Conservation (phyloP, 2,797 vertebrate species). For the Acrossocheilus fasciatus region DNA sequence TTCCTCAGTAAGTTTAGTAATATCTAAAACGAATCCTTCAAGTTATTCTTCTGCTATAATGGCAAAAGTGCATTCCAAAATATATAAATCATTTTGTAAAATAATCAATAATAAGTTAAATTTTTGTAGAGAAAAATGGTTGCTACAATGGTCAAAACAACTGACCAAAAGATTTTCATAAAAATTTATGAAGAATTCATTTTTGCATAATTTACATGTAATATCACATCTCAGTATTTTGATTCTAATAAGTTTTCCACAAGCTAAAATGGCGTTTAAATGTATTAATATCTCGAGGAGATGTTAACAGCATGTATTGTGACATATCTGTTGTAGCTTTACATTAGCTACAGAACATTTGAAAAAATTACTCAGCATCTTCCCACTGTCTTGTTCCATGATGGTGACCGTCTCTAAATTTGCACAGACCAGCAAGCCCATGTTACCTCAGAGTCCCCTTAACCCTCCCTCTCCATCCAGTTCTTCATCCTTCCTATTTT, state of each 20-base stretch:
- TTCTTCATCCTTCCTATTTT: slow-evolving; percentile 58
- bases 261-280: neutral
- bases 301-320: neutral
- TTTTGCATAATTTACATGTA: neutral
- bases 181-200: too few species aligned
- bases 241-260: neutral
- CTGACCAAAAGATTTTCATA: too few species aligned
- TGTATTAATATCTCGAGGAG: neutral
- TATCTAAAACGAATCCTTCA: neutral
- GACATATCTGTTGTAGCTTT: neutral
- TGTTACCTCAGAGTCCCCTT: slow-evolving; percentile 51
- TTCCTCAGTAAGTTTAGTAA: neutral
- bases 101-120: neutral
- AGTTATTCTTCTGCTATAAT: neutral
- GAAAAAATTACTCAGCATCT: slow-evolving; percentile 48
- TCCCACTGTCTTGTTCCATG: neutral
- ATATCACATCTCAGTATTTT: too few species aligned
- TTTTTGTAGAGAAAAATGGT: neutral
- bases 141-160: neutral
- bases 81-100: neutral
- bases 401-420: slow-evolving; percentile 35
- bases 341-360: slow-evolving; percentile 14
- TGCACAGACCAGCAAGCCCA: slow-evolving; percentile 39
- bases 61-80: neutral
- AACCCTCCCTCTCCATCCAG: slow-evolving; percentile 31